Evolutionary conservation across 2,797 vertebrate genomes (phyloP).

Genomic region (Sebastolobus alascanus): DNA sequence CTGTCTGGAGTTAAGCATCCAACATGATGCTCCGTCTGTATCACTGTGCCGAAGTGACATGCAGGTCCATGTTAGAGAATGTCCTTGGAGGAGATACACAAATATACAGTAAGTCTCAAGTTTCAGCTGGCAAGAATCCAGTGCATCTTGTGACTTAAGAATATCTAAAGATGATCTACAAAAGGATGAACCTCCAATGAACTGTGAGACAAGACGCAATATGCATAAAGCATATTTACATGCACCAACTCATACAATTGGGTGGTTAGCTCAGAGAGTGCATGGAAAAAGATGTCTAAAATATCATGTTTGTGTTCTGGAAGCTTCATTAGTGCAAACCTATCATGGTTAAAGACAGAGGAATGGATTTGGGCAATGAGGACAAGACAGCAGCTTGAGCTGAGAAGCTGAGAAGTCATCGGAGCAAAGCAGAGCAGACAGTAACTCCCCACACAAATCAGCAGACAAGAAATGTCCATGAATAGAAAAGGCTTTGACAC

Average conservation of each 20-base stretch:
- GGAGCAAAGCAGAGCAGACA: slow-evolving; percentile 51
- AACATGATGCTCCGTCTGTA: slow-evolving; percentile 42
- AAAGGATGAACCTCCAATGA: not conserved
- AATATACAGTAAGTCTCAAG: slow-evolving; percentile 5
- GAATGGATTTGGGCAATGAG: slow-evolving; percentile 30
- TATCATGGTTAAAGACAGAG: slow-evolving; percentile 34
- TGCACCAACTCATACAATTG: not conserved
- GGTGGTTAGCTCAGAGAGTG: not conserved
- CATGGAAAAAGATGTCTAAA: not conserved
- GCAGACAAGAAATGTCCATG: slow-evolving; percentile 40
- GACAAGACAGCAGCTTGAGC: slow-evolving; percentile 39
- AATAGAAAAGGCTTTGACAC: slow-evolving; percentile 45
- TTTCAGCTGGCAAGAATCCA: not conserved
- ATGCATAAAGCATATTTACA: slow-evolving; percentile 9
- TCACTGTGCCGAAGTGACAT: slow-evolving; percentile 43
- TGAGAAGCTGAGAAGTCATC: slow-evolving; percentile 50
- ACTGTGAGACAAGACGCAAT: not conserved
- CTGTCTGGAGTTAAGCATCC: slow-evolving; percentile 50
- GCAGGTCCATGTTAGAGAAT: slow-evolving; percentile 12
- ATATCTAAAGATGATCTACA: not conserved
- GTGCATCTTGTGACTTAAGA: not conserved
- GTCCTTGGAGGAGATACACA: slow-evolving; percentile 10
- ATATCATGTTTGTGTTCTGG: not conserved
- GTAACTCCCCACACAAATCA: slow-evolving; percentile 46
- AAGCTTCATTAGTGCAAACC: slow-evolving; percentile 48